Evolutionary conservation across 2,113 vertebrate species (phyloP).

Genomic region (Colaptes auratus): DNA sequence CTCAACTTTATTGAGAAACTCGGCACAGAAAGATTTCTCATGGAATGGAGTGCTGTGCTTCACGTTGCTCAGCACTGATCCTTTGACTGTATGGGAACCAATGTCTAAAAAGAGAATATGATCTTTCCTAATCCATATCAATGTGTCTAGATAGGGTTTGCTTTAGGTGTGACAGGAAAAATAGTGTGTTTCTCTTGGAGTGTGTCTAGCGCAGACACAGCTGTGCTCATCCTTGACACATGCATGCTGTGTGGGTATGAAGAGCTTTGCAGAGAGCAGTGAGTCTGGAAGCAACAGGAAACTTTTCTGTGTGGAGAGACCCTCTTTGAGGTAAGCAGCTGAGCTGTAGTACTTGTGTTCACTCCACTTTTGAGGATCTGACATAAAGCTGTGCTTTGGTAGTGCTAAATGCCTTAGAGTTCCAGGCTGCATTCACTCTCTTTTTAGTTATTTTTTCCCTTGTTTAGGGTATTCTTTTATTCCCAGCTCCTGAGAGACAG

Average conservation of each 20-base stretch:
- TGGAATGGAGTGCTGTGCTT: not conserved
- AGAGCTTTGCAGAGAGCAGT: not conserved
- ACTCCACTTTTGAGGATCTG: not conserved
- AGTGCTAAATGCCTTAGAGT: not conserved
- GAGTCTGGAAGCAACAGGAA: not conserved
- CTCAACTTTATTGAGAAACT: not conserved
- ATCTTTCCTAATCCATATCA: not conserved
- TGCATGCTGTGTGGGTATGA: not conserved
- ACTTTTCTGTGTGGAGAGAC: not conserved
- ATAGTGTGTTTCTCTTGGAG: too few species aligned
- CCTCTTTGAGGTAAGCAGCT: not conserved
- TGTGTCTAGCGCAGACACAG: too few species aligned
- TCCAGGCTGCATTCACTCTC: not conserved
- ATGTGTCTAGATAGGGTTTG: not conserved
- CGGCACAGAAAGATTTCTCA: not conserved
- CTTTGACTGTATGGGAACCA: not conserved
- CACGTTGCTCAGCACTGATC: not conserved
- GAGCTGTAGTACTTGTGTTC: not conserved
- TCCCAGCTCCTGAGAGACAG: not conserved
- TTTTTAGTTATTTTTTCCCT: not conserved
- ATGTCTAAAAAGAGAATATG: not conserved
- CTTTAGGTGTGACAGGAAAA: not conserved
- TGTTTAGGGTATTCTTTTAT: not conserved
- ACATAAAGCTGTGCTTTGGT: not conserved
- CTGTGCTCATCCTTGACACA: not conserved